Evolutionary conservation across 2,797 vertebrate genomes (phyloP).

Genomic region (Gymnoscopelus braueri): DNA sequence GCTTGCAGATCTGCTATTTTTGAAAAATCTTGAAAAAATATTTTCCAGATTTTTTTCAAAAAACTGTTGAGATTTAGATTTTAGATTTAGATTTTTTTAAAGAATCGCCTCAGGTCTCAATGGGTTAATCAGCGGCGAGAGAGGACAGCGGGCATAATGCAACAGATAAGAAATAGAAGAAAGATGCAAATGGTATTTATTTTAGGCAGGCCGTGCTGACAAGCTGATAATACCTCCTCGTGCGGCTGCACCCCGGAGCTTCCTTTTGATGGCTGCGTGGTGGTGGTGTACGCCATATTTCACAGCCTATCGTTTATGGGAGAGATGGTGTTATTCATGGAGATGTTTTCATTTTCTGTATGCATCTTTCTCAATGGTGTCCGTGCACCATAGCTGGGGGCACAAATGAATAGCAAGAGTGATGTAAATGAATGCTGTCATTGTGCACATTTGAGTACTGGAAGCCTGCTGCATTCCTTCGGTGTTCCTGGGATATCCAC

Average conservation of each 20-base stretch:
- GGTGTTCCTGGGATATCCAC: conserved; percentile 5
- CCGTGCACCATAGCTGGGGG: conserved; percentile 26
- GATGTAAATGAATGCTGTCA: conserved; percentile 40
- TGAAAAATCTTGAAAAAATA: no score
- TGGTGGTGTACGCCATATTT: conserved; percentile 58
- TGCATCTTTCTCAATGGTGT: conserved; percentile 38
- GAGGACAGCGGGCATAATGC: conserved; percentile 79
- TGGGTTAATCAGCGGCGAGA: conserved; percentile 82
- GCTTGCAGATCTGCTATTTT: no score
- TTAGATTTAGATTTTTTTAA: no score
- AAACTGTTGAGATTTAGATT: no score
- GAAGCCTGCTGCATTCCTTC: conserved; percentile 2
- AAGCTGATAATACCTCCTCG: conserved; percentile 69
- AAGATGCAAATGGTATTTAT: conserved; percentile 80
- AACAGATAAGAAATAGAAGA: conserved; percentile 79
- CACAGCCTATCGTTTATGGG: conserved; percentile 58
- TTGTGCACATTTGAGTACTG: conserved; percentile 24
- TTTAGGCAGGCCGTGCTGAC: conserved; percentile 69
- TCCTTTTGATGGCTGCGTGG: conserved; percentile 57
- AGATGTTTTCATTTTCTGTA: conserved; percentile 53
- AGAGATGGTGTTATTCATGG: conserved; percentile 63
- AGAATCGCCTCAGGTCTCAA: no score
- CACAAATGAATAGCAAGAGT: conserved; percentile 62
- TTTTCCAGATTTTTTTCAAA: no score
- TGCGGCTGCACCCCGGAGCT: conserved; percentile 57